Evolutionary conservation across 2,888 invertebrate genomes (phyloP), one percentile per base, ranked within the genome.

Genomic region (Andrena minutula): DNA sequence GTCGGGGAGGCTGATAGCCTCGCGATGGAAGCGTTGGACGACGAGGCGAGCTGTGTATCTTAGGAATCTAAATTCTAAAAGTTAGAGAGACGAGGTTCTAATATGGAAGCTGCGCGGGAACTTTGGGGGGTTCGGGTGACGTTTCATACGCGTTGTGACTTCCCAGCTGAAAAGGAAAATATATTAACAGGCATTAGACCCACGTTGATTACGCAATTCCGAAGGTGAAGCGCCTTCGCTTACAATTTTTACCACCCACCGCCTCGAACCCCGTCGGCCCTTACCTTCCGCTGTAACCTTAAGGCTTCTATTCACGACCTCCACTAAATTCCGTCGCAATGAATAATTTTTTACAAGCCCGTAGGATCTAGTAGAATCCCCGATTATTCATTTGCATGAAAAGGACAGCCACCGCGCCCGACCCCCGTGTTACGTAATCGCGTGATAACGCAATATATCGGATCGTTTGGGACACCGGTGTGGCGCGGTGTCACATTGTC

Each of bases 401-500:
- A 26, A 56, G 10, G 56, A 20, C 2, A 49, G 32, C 10, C 30
- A 6, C n/a, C 4, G 65, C 26, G 10, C 30, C 75, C 16, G 30
- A 30, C 69, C 58, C 28, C 23, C 28, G 23, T 2, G 60, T 71
- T 60, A n/a, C 65, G 41, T 56, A 75, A 75, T 63, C 74, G 32
- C 28, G 61, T 20, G 68, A 63, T 56, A 69, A 74, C 20, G 47
- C 63, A 61, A 63, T 64, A 63, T 63, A 58, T 64, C 72, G 69
- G 64, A n/a, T 26, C n/a, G 28, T 35, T 72, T 30, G 26, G 47
- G 65, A 66, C 66, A 61, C 61, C 47, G 72, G 53, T 41, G 60
- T 41, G 73, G 65, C 69, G 53, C 51, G 70, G 63, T 75, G 75
- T 76, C 68, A 73, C 73, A 78, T 81, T 69, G 79, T 85, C 75